Evolutionary conservation across 2,797 vertebrate species (phyloP).

Genomic region (Anisognathus igniventris): DNA sequence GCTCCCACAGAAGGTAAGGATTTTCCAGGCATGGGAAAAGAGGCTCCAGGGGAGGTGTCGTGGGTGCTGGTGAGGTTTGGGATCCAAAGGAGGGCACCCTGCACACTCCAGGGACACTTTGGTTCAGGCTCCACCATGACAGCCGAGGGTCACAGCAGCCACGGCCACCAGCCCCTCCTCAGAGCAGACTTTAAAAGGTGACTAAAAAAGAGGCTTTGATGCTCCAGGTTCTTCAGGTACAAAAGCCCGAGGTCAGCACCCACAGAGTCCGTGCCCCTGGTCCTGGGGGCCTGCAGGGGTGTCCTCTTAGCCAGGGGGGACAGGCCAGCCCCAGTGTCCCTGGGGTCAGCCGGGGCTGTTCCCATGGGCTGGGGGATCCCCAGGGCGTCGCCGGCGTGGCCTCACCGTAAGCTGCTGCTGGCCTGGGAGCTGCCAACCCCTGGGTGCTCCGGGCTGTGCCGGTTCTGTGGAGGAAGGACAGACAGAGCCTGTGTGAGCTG

Average conservation of each 20-base stretch:
- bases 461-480: constrained; percentile 77
- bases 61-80: background rate
- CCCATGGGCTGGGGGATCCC: background rate
- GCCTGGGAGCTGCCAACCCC: constrained; percentile 90
- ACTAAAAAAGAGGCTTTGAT: background rate
- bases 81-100: background rate
- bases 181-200: constrained; percentile 16
- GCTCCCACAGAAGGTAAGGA: background rate
- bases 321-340: background rate
- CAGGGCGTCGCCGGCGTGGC: accelerated
- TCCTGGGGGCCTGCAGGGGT: background rate
- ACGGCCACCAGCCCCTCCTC: background rate
- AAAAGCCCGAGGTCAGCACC: background rate
- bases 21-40: background rate
- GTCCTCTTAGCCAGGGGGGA: background rate
- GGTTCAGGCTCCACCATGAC: accelerated
- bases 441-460: constrained; percentile 93
- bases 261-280: background rate
- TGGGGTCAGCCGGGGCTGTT: background rate
- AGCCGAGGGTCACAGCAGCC: accelerated
- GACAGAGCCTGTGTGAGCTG: background rate
- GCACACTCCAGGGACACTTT: accelerated
- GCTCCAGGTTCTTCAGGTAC: background rate
- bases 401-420: constrained; percentile 91
- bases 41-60: accelerated